Percentiles rank a stretch among this genome's conserved stretches.
phyloP scores from a whole-genome alignment of 2,113 vertebrate genomes.

The Neotoma lepida region DNA sequence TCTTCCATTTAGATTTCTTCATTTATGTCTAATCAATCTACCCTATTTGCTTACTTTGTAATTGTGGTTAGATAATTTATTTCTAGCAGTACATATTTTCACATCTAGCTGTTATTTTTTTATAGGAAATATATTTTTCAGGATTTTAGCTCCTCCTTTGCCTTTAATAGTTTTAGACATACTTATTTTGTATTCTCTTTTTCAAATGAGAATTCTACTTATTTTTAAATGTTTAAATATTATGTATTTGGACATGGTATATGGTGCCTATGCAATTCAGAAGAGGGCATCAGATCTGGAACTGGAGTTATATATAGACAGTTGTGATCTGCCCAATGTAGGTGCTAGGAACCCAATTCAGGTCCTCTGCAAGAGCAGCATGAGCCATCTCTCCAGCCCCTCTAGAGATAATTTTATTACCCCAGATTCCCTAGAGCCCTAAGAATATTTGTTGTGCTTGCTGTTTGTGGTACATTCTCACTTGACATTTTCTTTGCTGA shows the following conservation, averaged over 20 bases:
- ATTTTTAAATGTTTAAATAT: neutral
- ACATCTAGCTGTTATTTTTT: neutral
- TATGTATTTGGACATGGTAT: neutral
- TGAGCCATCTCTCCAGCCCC: neutral
- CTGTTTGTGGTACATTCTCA: neutral
- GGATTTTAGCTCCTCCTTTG: neutral
- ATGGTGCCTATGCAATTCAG: neutral
- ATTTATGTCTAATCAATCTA: conserved; percentile 29
- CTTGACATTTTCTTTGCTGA: conserved; percentile 9
- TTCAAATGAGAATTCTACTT: neutral
- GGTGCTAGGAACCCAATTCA: neutral
- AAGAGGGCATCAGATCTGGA: neutral
- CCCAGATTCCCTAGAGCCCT: neutral
- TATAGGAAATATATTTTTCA: neutral
- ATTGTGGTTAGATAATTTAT: neutral
- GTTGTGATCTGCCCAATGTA: neutral
- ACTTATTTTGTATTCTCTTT: neutral
- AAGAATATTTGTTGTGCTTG: neutral
- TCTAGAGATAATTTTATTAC: no score
- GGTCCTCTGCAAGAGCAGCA: neutral
- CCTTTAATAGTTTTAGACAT: conserved; percentile 17
- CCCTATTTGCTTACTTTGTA: neutral
- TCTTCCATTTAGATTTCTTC: conserved; percentile 28
- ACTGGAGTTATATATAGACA: neutral
- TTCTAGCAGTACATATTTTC: conserved; percentile 33